Percentiles rank a stretch among this genome's conserved stretches.
phyloP scores from a whole-genome alignment of 64 coral and sea anemone genomes.

The Acropora tenuis region DNA sequence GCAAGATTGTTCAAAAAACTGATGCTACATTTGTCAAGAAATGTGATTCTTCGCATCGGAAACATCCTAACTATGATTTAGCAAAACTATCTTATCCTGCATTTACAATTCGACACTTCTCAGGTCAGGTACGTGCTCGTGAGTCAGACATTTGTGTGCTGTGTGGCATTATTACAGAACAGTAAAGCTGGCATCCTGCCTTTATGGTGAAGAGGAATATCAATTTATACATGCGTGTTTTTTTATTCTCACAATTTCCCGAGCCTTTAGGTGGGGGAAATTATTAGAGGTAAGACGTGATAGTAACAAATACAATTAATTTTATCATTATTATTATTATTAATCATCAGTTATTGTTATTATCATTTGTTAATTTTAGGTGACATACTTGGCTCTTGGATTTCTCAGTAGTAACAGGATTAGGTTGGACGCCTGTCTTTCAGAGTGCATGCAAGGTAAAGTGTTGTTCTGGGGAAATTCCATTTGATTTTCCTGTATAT shows the following conservation, averaged over 20 bases:
- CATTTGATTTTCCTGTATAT: no score
- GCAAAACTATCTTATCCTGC: constrained; percentile 20
- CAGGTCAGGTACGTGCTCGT: constrained; percentile 21
- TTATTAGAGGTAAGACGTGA: no score
- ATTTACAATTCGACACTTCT: constrained; percentile 72
- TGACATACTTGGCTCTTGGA: constrained; percentile 42
- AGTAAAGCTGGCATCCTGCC: no score
- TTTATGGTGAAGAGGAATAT: no score
- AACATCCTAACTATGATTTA: constrained; percentile 38
- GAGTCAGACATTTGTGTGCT: neutral
- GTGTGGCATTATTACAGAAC: neutral
- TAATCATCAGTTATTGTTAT: no score
- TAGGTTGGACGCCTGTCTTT: constrained; percentile 10
- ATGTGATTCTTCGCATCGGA: constrained; percentile 40
- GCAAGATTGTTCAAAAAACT: constrained; percentile 4
- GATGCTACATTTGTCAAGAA: constrained; percentile 69
- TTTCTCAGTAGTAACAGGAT: constrained; percentile 33
- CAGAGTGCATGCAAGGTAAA: constrained; percentile 26
- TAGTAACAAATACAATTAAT: no score
- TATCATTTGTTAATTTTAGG: neutral
- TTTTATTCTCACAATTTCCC: no score
- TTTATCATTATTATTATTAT: no score
- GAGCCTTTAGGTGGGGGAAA: no score
- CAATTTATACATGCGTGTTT: no score
- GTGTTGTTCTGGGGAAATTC: neutral